Percentiles rank a stretch among this genome's conserved stretches.
Evolutionary conservation across 2,113 vertebrate genomes (phyloP).

Genomic region (Scomber scombrus): DNA sequence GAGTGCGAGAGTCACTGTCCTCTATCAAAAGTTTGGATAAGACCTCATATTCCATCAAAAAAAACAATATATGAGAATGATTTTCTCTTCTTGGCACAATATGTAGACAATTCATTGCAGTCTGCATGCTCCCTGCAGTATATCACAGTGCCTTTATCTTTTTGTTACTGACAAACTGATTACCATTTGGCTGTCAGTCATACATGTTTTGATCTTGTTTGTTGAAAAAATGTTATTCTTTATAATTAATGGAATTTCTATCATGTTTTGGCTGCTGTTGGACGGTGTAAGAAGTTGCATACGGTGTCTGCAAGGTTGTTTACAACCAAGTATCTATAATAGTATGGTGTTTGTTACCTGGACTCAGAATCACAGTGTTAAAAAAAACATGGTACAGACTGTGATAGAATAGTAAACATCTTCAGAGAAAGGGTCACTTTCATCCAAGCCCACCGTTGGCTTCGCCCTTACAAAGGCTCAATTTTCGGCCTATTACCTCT

Average conservation of each 20-base stretch:
- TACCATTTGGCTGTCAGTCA: slow-evolving; percentile 1
- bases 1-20: neutral
- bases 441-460: slow-evolving; percentile 2
- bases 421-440: slow-evolving; percentile 26
- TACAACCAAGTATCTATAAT: slow-evolving; percentile 50
- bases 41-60: slow-evolving; percentile 16
- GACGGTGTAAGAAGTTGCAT: neutral
- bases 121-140: neutral
- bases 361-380: slow-evolving; percentile 48
- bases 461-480: neutral
- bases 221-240: slow-evolving; percentile 21
- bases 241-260: slow-evolving; percentile 56
- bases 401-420: slow-evolving; percentile 39
- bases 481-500: slow-evolving; percentile 3
- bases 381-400: slow-evolving; percentile 33
- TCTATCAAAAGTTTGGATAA: neutral
- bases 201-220: neutral
- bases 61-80: slow-evolving; percentile 2
- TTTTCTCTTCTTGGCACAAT: neutral
- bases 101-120: neutral
- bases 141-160: slow-evolving; percentile 15
- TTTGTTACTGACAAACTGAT: neutral
- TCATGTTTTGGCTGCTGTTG: slow-evolving; percentile 32
- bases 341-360: slow-evolving; percentile 8
- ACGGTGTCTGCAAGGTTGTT: slow-evolving; percentile 22